phyloP scores from a whole-genome alignment of 2,797 vertebrate species.

The Sebastes iracundus region DNA sequence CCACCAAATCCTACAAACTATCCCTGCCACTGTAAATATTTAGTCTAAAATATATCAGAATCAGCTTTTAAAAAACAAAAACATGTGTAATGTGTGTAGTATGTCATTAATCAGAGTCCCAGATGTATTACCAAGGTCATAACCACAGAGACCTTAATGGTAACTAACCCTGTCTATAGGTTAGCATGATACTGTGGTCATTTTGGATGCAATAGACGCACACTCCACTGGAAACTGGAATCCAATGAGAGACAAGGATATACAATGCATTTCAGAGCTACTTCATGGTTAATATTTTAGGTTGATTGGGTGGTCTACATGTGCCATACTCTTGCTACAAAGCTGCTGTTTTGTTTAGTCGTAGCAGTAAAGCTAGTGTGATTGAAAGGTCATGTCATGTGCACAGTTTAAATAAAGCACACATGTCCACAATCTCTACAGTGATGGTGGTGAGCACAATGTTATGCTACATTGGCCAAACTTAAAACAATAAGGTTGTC shows the following conservation, averaged over 20 bases:
- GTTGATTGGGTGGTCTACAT: background rate
- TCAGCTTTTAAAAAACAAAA: background rate
- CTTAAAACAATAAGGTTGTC: conserved; percentile 3
- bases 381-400: conserved; percentile 7
- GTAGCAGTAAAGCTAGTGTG: background rate
- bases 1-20: no score
- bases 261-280: background rate
- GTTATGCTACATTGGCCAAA: conserved; percentile 17
- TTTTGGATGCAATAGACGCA: background rate
- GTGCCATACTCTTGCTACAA: background rate
- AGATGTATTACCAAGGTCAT: background rate
- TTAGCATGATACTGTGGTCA: background rate
- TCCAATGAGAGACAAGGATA: background rate
- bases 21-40: background rate
- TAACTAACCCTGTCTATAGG: background rate
- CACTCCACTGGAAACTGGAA: background rate
- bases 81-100: background rate
- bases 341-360: background rate
- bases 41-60: background rate
- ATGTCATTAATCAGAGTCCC: background rate
- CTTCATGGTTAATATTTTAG: background rate
- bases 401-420: conserved; percentile 28
- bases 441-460: background rate
- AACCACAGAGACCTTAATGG: background rate
- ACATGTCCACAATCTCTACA: background rate